Evolutionary conservation across 2,797 vertebrate genomes (phyloP).

Genomic region (Ceryle rudis): DNA sequence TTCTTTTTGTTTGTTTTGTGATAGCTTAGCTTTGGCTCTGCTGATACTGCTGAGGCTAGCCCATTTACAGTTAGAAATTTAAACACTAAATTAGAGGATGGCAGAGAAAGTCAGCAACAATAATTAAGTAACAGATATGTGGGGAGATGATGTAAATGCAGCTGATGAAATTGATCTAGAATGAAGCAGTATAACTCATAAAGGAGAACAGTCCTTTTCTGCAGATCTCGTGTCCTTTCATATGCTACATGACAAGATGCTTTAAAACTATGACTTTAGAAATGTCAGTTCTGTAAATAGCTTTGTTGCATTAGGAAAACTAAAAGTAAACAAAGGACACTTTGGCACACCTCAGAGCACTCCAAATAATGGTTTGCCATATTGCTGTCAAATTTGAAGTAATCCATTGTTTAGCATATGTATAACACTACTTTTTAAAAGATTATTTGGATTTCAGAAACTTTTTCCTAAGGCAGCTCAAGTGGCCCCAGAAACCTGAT

Average conservation of each 20-base stretch:
- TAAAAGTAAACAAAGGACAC: neutral
- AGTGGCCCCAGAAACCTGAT: neutral
- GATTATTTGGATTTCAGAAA: neutral
- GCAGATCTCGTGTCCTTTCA: neutral
- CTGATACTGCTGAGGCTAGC: neutral
- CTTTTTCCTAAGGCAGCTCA: neutral
- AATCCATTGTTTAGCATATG: conserved; percentile 26
- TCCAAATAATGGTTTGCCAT: conserved; percentile 15
- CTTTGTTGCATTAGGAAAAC: neutral
- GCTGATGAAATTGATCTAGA: neutral
- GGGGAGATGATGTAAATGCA: neutral
- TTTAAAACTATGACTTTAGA: neutral
- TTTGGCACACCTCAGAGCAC: neutral
- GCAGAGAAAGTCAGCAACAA: neutral
- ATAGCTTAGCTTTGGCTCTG: neutral
- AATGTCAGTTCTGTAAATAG: neutral
- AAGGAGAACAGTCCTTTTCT: neutral
- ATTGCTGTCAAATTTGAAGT: conserved; percentile 38
- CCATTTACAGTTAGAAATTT: neutral
- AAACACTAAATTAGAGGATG: neutral
- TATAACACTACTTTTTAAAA: neutral
- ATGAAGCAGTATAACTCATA: neutral
- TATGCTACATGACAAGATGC: neutral
- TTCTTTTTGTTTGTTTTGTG: neutral
- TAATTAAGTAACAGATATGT: neutral